Evolutionary conservation across 2,797 vertebrate genomes (phyloP).

Genomic region (Peromyscus melanophrys): DNA sequence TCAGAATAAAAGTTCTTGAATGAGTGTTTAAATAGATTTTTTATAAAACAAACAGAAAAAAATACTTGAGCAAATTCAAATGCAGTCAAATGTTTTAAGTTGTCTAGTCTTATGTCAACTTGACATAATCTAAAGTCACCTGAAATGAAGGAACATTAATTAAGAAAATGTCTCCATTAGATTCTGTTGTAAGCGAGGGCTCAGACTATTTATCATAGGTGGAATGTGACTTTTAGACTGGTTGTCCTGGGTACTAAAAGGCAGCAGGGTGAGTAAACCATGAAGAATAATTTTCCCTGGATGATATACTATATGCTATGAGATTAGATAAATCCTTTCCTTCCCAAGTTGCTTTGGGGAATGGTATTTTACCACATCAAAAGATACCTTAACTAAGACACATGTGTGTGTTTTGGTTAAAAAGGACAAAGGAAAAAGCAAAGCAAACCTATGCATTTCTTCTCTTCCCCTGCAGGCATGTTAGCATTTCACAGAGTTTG

Average conservation of each 20-base stretch:
- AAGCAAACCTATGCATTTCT: background rate
- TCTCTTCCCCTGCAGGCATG: rapidly evolving
- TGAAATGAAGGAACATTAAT: background rate
- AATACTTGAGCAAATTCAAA: background rate
- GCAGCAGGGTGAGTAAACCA: background rate
- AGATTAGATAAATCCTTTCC: background rate
- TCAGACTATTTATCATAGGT: no score
- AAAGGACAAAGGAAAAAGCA: background rate
- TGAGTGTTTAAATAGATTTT: background rate
- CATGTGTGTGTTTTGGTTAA: background rate
- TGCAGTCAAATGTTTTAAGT: no score
- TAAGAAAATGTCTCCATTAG: background rate
- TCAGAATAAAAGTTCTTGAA: background rate
- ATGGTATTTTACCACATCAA: background rate
- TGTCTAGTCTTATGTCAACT: background rate
- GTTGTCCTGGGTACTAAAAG: background rate
- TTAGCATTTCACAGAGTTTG: background rate
- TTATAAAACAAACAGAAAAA: background rate
- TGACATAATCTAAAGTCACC: background rate
- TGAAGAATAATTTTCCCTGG: background rate
- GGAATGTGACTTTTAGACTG: background rate
- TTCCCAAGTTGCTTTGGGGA: background rate
- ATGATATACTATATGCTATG: no score
- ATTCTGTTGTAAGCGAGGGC: background rate
- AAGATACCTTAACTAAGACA: background rate